Evolutionary conservation across 2,113 vertebrate genomes (phyloP).

Genomic region (Leptobrachium leishanense): DNA sequence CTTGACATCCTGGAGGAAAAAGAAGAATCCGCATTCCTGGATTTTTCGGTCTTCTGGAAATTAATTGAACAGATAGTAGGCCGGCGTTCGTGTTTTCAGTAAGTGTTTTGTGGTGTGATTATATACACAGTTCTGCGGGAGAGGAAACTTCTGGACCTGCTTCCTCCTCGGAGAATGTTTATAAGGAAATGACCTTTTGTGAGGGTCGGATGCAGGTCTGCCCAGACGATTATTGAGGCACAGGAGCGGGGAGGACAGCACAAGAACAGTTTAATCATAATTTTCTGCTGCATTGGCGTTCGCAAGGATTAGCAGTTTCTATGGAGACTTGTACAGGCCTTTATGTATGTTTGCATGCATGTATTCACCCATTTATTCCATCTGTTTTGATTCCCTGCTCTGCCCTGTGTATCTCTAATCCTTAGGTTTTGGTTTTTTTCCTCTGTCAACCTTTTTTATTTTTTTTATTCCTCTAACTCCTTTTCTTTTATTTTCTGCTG

Average conservation of each 20-base stretch:
- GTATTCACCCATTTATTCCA: neutral
- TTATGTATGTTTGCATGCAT: neutral
- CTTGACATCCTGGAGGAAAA: neutral
- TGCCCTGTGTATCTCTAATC: too few relatives aligned
- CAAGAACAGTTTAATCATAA: neutral
- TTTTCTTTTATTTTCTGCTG: too few relatives aligned
- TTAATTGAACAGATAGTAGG: too few relatives aligned
- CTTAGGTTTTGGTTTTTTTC: too few relatives aligned
- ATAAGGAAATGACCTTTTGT: slow-evolving; percentile 23
- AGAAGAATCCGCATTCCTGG: neutral
- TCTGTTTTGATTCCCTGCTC: neutral
- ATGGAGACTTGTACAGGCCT: neutral
- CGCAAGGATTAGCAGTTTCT: neutral
- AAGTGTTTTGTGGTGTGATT: neutral
- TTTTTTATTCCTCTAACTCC: too few relatives aligned
- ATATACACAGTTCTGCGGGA: neutral
- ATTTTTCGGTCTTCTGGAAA: neutral
- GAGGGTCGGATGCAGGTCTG: slow-evolving; percentile 4
- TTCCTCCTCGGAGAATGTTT: slow-evolving; percentile 30
- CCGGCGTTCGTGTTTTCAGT: neutral
- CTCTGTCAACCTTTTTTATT: too few relatives aligned
- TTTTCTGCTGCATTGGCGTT: neutral
- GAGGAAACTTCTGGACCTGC: slow-evolving; percentile 1
- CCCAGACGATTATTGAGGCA: neutral
- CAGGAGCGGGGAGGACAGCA: neutral